Conservation (phyloP, 2,113 vertebrate genomes). For the Piliocolobus tephrosceles region DNA sequence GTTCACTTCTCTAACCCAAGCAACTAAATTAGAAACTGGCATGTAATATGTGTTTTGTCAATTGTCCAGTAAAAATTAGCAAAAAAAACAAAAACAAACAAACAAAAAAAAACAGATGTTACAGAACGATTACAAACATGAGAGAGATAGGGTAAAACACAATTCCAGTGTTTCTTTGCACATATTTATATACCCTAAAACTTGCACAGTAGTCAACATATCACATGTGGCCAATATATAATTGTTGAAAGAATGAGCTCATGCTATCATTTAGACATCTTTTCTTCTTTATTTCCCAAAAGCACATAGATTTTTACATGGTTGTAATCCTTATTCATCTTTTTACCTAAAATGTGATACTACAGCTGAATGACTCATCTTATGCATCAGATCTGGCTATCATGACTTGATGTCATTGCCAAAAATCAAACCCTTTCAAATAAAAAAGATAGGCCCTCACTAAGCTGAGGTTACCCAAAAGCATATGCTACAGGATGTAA, state of each 20-base stretch:
- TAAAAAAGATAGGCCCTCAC: not conserved
- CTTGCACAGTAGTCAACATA: not conserved
- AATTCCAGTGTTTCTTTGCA: not conserved
- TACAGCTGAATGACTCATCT: slow-evolving; percentile 17
- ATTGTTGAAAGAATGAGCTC: not conserved
- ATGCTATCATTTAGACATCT: not conserved
- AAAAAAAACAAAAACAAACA: too few species aligned
- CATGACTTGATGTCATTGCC: not conserved
- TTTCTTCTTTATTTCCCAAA: not conserved
- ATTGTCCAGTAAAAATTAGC: not conserved
- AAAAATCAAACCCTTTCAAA: slow-evolving; percentile 10
- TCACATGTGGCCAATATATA: not conserved
- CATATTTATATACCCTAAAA: not conserved
- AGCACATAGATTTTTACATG: not conserved
- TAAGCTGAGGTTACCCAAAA: not conserved
- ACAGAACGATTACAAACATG: not conserved
- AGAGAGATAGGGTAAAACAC: not conserved
- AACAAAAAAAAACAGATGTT: not conserved
- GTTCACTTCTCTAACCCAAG: not conserved
- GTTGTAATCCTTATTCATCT: not conserved
- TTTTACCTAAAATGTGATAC: slow-evolving; percentile 37
- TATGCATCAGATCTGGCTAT: not conserved
- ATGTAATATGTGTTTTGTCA: not conserved
- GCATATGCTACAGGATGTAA: not conserved
- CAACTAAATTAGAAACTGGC: not conserved